Conservation (phyloP, 2,888 invertebrate species). For the Sarcophaga subvicina region DNA sequence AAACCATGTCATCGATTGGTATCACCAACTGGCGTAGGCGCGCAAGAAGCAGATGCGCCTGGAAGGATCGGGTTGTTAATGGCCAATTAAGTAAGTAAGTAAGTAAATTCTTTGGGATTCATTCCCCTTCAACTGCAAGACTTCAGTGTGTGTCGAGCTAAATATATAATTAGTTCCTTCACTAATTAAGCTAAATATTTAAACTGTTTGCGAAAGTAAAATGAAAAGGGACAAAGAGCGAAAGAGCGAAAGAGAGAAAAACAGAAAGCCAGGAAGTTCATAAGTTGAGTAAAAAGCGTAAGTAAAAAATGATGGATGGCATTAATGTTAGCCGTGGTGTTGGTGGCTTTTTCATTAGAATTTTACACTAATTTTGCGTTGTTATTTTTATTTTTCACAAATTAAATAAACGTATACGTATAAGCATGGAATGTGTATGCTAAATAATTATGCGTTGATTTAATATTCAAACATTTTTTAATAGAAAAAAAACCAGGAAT, state of each 20-base stretch:
- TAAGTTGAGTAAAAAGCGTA: not conserved
- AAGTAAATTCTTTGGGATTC: not conserved
- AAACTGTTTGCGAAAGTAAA: not conserved
- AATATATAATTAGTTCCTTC: not conserved
- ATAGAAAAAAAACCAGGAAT: slow-evolving; percentile 25
- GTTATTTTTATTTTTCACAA: not conserved
- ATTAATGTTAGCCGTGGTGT: not conserved
- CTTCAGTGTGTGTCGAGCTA: not conserved
- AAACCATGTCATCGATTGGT: no score
- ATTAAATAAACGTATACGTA: not conserved
- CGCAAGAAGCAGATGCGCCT: no score
- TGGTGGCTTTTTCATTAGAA: not conserved
- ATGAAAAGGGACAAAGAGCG: not conserved
- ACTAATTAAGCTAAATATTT: slow-evolving; percentile 35
- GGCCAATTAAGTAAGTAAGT: no score
- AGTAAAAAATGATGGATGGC: not conserved
- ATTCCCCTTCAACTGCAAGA: not conserved
- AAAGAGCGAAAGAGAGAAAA: not conserved
- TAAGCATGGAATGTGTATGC: no score
- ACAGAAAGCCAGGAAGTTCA: not conserved
- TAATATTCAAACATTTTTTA: not conserved
- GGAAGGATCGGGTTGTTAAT: no score
- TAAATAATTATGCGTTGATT: slow-evolving; percentile 25
- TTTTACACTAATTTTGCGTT: slow-evolving; percentile 5
- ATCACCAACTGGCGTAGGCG: no score